Base-by-base conservation (phyloP, 2,797 vertebrate species). In the Anas capensis region DNA sequence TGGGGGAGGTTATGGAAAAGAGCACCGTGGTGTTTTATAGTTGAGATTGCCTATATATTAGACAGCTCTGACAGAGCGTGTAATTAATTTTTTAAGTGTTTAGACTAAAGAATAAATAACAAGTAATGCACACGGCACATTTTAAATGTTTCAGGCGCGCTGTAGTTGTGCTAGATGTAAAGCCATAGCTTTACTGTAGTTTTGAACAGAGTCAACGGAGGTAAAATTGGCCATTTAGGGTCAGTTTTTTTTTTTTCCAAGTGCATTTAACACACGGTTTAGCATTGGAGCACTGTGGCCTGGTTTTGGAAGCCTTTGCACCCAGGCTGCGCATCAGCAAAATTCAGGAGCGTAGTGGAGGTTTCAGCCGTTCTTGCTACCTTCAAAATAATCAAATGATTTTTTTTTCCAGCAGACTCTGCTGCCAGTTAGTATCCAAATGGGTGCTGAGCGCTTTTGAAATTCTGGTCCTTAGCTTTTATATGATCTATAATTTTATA, bases 51-150 rank as follows among this genome's bases (percentile, higher is more conserved):
- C 92, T 92, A 57, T 95, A 87, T 91, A 91, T 97, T 96, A 96
- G 92, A 80, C 86, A 96, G 82, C 92, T 93, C 93, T 96, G 95
- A 94, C 92, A 97, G 95, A 96, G 91, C 90, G 23, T 97, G 95
- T 97, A 97, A 97, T 97, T 97, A 97, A 96, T 97, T 97, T 97
- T 96, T 94, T 93, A 97, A 93, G 94, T 93, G 88, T 96, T 96
- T 91, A 84, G 91, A 77, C 81, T 88, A 72, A 95, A 90, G 92
- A 79, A 96, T 96, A 97, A 96, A 95, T 96, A 96, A 95, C 85
- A 54, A 86, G 80, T 60, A 82, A 69, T 84, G 76, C 72, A 68
- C 78, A 88, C 34, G 88, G 78, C 81, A 69, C 79, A 68, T 94
- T 85, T 54, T 62, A 73, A 95, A 77, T 75, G 85, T 92, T 95